phyloP scores from a whole-genome alignment of 2,113 vertebrate species.

The Myocastor coypus region DNA sequence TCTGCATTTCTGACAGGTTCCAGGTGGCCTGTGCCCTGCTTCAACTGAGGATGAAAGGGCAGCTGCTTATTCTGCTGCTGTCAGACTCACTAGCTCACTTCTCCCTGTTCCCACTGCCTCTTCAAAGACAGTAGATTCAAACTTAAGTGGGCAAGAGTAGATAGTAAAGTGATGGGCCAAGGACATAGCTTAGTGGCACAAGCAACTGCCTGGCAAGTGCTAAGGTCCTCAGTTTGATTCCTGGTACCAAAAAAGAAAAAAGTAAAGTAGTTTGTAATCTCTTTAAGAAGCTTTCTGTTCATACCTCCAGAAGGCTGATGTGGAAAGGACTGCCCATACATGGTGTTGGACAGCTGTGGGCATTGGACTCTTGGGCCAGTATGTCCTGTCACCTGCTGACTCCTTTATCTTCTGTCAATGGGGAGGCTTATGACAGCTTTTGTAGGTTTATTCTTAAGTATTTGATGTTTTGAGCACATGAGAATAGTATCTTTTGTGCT shows the following conservation, averaged over 20 bases:
- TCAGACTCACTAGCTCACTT: background rate
- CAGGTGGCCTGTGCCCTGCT: background rate
- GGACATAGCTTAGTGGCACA: too few species aligned
- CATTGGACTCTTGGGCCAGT: background rate
- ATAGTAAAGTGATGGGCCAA: background rate
- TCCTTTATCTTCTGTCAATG: background rate
- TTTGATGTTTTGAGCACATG: background rate
- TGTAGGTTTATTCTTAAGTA: background rate
- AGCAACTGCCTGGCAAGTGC: too few species aligned
- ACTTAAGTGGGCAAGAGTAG: background rate
- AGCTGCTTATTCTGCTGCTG: background rate
- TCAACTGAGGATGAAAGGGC: background rate
- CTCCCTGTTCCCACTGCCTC: background rate
- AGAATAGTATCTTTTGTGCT: background rate
- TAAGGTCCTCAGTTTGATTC: too few species aligned
- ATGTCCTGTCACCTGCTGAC: background rate
- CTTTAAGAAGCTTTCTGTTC: background rate
- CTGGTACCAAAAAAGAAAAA: too few species aligned
- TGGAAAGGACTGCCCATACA: background rate
- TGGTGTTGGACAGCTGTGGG: background rate
- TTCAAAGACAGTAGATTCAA: background rate
- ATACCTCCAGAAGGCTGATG: background rate
- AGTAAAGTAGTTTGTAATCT: background rate
- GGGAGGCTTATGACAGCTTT: background rate
- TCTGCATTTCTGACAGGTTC: background rate